These are phyloP conservation scores for Platysteira castanea DNA, from an alignment of 2,113 vertebrate genomes.

Conservation along the genomic window DNA sequence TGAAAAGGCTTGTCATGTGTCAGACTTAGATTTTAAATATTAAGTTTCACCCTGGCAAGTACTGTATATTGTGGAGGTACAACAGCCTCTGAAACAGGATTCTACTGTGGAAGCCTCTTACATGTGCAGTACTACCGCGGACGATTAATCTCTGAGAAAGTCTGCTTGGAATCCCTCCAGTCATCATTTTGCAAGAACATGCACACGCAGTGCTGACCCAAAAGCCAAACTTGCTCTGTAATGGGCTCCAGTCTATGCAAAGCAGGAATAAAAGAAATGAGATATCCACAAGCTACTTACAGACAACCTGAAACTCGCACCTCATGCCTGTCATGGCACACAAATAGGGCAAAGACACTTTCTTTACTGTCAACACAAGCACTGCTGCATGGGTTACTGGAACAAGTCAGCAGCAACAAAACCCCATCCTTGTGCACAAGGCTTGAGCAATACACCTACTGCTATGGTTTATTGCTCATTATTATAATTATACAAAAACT, in stretches of 20 bases:
- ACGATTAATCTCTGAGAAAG: not conserved
- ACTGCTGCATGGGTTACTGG: not conserved
- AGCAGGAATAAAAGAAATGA: not conserved
- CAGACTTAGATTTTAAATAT: not conserved
- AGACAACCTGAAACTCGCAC: not conserved
- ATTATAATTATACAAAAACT: not conserved
- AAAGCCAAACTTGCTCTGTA: not conserved
- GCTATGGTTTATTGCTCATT: not conserved
- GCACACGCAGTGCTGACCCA: not conserved
- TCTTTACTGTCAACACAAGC: not conserved
- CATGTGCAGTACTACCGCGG: fast-evolving
- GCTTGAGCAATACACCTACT: not conserved
- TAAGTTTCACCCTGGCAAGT: not conserved
- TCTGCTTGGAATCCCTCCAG: not conserved
- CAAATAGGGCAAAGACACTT: not conserved
- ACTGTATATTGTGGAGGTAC: not conserved
- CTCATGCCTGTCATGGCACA: not conserved
- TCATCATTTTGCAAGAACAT: not conserved
- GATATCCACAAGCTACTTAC: not conserved
- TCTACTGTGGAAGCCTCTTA: not conserved
- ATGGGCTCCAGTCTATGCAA: not conserved
- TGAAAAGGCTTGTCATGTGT: not conserved
- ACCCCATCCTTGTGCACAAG: not conserved
- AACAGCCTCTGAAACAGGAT: not conserved
- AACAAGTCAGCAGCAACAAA: not conserved